Conservation (phyloP, 2,888 invertebrate species). For the Pristionchus japonicus region DNA sequence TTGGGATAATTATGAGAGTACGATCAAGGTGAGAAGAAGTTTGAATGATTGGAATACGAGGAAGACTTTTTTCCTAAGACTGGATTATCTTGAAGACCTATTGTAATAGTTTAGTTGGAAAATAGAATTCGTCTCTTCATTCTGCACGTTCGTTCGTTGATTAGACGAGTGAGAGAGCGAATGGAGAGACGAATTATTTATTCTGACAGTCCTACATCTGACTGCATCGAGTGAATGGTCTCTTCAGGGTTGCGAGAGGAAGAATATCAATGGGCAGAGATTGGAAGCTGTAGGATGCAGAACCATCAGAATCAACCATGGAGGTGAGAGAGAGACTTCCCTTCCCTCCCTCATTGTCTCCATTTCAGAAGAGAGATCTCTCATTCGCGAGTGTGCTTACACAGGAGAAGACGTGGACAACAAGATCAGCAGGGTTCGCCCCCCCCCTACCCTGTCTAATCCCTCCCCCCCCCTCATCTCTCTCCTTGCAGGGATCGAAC, state of each 20-base stretch:
- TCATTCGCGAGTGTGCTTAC: conserved; percentile 66
- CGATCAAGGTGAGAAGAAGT: background rate
- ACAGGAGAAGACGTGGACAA: conserved; percentile 58
- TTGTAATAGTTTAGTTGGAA: too few relatives aligned
- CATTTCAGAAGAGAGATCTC: conserved; percentile 57
- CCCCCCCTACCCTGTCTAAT: background rate
- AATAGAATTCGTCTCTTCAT: too few relatives aligned
- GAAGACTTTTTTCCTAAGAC: too few relatives aligned
- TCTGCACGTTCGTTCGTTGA: too few relatives aligned
- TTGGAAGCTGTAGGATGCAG: conserved; percentile 25
- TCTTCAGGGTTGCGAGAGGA: background rate
- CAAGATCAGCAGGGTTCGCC: conserved; percentile 56
- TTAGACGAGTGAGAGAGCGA: background rate
- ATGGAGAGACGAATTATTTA: background rate
- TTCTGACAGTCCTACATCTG: background rate
- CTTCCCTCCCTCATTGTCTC: background rate
- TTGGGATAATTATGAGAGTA: conserved; percentile 5
- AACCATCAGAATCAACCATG: background rate
- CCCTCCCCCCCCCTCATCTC: background rate
- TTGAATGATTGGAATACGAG: too few relatives aligned
- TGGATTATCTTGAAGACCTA: too few relatives aligned
- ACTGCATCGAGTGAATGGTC: background rate
- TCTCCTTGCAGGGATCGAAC: background rate
- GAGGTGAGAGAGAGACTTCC: background rate
- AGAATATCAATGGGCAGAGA: background rate